These are phyloP conservation scores for Danio albolineatus DNA, from an alignment of 2,797 vertebrate genomes.

Conservation along the genomic window DNA sequence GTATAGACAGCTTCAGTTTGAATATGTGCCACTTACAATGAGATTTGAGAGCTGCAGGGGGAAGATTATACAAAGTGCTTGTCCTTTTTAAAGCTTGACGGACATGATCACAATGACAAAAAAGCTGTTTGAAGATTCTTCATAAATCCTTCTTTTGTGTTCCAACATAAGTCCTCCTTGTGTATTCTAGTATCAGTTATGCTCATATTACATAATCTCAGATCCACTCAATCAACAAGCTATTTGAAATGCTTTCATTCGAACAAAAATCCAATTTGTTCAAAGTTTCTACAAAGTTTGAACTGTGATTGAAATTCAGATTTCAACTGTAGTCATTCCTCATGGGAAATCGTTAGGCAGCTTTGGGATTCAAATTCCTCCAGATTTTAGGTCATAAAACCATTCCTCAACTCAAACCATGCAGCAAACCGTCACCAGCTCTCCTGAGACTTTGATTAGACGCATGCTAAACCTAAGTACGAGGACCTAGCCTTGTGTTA, in stretches of 20 bases:
- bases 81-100: too few relatives aligned
- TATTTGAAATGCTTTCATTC: neutral
- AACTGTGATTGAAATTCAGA: too few relatives aligned
- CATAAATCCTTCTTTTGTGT: too few relatives aligned
- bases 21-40: neutral
- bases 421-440: slow-evolving; percentile 45
- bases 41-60: too few relatives aligned
- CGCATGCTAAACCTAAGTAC: slow-evolving; percentile 53
- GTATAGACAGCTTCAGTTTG: neutral
- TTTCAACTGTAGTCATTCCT: neutral
- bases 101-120: neutral
- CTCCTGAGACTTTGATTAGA: slow-evolving; percentile 53
- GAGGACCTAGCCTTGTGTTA: slow-evolving; percentile 57
- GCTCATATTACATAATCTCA: neutral
- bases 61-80: too few relatives aligned
- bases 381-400: slow-evolving; percentile 34
- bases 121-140: neutral
- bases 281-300: too few relatives aligned
- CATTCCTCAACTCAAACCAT: slow-evolving; percentile 42
- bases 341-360: neutral
- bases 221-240: neutral
- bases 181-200: too few relatives aligned
- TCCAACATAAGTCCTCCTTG: too few relatives aligned
- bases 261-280: too few relatives aligned
- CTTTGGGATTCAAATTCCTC: slow-evolving; percentile 1